Base-by-base conservation (phyloP, 2,797 vertebrate genomes). In the Peromyscus melanophrys region DNA sequence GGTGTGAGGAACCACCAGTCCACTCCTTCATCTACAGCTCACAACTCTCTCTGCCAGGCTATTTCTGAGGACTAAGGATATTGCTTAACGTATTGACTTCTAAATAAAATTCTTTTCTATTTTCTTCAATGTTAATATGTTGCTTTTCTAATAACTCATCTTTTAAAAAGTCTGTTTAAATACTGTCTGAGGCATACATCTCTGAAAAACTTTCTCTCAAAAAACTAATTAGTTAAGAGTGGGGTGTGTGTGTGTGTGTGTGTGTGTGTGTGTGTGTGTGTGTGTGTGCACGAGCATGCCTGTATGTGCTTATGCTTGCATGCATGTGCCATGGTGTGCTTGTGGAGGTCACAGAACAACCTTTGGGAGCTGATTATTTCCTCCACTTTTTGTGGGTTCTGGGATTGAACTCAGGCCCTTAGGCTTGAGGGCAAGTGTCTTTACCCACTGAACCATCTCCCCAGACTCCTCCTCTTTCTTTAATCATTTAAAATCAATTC, bases 401-500 rank as follows among this genome's bases (percentile, higher is more conserved):
- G 34, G 34, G 25, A 55, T 52, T 65, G 61, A 65, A 46, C 40
- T 84, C 40, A 12, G 82, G 61, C 46, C 11, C 43, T 34, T 14
- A 69, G 83, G 31, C 43, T 52, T 16, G 4, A 25, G 63, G 63
- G 17, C 11, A 12, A 65, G 46, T 27, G 31, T 34, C 46, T 86
- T 80, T 52, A n/a, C 63, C 63, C 43, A 49, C 43, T 34, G 29
- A 67, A 23, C 29, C 31, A 27, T 52, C 43, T 67, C 29, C 40
- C 43, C 11, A 67, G 61, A n/a, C 29, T 6, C 43, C 6, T 85
- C 43, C 43, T 52, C 67, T n/a, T 86, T 71, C 49, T 88, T 91
- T 82, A 65, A 75, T 83, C 21, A 31, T 92, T 95, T 89, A 43
- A 81, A 80, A 80, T 88, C 40, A 88, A 57, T 93, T 96, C 73